phyloP scores from a whole-genome alignment of 2,113 vertebrate genomes.

The Puffinus mauretanicus region DNA sequence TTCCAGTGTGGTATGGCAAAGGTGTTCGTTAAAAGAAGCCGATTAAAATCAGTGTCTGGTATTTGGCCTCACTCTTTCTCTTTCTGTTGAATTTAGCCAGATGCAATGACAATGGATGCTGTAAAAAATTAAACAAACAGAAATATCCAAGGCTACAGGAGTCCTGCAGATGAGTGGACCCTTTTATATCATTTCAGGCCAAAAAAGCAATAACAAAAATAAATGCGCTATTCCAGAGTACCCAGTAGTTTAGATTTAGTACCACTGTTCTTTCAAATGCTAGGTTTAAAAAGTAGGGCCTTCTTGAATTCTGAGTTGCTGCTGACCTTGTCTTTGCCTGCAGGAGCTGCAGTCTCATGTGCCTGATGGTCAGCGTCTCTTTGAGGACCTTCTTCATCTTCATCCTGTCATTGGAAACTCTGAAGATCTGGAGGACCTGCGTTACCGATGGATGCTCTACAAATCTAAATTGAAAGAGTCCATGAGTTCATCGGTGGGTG shows the following conservation, averaged over 20 bases:
- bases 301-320: neutral
- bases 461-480: constrained; percentile 87
- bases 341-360: constrained; percentile 79
- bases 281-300: neutral
- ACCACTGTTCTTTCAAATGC: neutral
- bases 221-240: neutral
- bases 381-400: constrained; percentile 71
- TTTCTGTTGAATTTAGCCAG: neutral
- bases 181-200: neutral
- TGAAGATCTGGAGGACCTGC: constrained; percentile 82
- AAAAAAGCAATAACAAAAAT: neutral
- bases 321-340: neutral
- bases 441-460: constrained; percentile 92
- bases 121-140: neutral
- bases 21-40: neutral
- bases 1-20: neutral
- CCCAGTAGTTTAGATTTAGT: neutral
- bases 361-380: constrained; percentile 78
- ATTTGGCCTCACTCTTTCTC: neutral
- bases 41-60: neutral
- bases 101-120: neutral
- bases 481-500: constrained; percentile 51
- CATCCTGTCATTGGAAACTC: constrained; percentile 29
- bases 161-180: neutral
- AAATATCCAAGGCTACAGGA: neutral